A percentile compares a stretch with the other conserved stretches of the same genome.
Evolutionary conservation across 2,113 vertebrate species (phyloP).

Genomic region (Chaetorhynchus papuensis): DNA sequence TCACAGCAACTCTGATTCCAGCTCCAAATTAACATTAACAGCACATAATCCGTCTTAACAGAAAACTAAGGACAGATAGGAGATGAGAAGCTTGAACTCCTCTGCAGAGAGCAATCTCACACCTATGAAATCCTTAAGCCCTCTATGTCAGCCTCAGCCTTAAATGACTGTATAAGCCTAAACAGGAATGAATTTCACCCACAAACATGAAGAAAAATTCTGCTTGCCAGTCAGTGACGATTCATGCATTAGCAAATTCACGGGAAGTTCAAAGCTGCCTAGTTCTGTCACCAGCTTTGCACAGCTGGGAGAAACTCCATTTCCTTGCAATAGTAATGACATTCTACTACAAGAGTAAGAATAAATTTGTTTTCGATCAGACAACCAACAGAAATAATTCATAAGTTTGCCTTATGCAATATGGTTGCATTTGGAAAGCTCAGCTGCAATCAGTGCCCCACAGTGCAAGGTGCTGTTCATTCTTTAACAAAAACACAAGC

Average conservation of each 20-base stretch:
- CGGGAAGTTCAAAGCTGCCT: background rate
- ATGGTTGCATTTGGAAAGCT: background rate
- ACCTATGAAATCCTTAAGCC: background rate
- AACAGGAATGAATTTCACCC: background rate
- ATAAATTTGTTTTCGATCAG: conserved; percentile 49
- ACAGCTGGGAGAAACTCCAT: conserved; percentile 40
- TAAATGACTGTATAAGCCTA: background rate
- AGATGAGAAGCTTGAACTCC: background rate
- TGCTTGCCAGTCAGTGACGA: conserved; percentile 1
- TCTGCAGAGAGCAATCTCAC: background rate
- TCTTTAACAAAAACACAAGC: background rate
- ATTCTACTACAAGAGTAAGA: conserved; percentile 47
- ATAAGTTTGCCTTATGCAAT: background rate
- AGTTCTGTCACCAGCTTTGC: conserved; percentile 41
- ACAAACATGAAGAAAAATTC: conserved; percentile 21
- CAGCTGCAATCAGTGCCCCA: background rate
- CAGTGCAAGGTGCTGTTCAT: background rate
- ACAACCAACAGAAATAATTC: conserved; percentile 45
- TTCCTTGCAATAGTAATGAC: conserved; percentile 37
- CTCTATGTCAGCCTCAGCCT: background rate
- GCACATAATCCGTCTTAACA: background rate
- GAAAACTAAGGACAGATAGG: background rate
- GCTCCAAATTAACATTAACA: background rate
- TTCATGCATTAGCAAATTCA: conserved; percentile 15
- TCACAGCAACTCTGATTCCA: background rate